Evolutionary conservation across 2,797 vertebrate genomes (phyloP).

Genomic region (Clarias pachynema): DNA sequence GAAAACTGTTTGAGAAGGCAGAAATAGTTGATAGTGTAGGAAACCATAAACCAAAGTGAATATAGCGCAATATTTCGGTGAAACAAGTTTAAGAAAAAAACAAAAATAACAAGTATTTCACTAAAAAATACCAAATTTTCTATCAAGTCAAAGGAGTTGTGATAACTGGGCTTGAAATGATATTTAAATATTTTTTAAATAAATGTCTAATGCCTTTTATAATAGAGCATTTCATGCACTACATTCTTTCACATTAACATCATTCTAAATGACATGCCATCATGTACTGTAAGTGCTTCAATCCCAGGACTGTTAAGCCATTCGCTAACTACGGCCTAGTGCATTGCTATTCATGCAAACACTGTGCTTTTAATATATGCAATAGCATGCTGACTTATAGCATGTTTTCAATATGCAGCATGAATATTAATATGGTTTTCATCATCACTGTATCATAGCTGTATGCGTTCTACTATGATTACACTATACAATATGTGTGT

Average conservation of each 20-base stretch:
- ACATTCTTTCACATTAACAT: slow-evolving; percentile 8
- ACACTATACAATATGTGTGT: neutral
- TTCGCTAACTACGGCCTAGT: neutral
- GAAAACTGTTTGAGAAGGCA: neutral
- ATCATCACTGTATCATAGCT: neutral
- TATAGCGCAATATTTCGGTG: neutral
- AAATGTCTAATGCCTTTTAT: neutral
- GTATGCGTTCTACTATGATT: neutral
- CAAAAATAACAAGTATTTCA: neutral
- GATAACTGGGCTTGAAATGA: neutral
- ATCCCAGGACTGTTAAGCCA: neutral
- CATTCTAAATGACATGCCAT: neutral
- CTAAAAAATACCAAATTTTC: neutral
- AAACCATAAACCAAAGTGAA: neutral
- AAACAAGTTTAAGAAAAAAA: no score
- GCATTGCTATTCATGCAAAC: neutral
- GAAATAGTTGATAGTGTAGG: neutral
- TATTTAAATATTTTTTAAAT: neutral
- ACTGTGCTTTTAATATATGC: neutral
- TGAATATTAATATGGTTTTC: neutral
- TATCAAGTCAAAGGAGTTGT: neutral
- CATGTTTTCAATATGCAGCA: neutral
- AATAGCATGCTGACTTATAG: neutral
- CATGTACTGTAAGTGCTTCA: neutral
- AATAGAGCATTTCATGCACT: neutral